Evolutionary conservation across 2,113 vertebrate species (phyloP).

Genomic region (Ascaphus truei): DNA sequence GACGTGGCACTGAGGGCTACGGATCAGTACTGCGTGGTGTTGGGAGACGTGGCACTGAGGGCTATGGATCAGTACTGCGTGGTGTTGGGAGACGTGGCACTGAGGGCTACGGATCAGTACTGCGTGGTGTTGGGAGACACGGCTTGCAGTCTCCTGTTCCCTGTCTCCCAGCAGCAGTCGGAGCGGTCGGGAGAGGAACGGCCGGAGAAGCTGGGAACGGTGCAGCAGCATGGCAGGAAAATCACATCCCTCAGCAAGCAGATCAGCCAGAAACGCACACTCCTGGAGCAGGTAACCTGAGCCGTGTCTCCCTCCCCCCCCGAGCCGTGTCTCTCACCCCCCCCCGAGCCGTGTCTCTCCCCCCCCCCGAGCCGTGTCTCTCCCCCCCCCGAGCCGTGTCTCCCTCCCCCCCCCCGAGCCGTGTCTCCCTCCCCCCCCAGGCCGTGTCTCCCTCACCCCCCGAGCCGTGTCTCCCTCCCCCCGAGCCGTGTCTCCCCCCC

Average conservation of each 20-base stretch:
- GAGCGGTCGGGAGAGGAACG: conserved; percentile 80
- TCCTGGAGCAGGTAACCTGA: conserved; percentile 77
- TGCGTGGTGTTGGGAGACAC: no score
- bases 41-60: no score
- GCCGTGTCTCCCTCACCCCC: background rate
- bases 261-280: conserved; percentile 77
- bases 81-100: no score
- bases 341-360: background rate
- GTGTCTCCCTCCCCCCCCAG: background rate
- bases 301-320: background rate
- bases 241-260: conserved; percentile 83
- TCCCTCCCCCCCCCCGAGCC: no score
- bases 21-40: no score
- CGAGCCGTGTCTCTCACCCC: background rate
- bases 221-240: conserved; percentile 80
- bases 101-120: no score
- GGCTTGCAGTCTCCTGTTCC: background rate
- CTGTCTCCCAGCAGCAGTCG: conserved; percentile 60
- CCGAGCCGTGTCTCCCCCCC: no score
- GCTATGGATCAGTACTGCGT: no score
- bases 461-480: background rate
- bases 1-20: no score
- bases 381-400: no score
- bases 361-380: no score
- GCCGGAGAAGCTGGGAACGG: conserved; percentile 73